These are phyloP conservation scores for Drosophila pectinifera DNA, from an alignment of 1,140 invertebrate species.

Conservation along the genomic window DNA sequence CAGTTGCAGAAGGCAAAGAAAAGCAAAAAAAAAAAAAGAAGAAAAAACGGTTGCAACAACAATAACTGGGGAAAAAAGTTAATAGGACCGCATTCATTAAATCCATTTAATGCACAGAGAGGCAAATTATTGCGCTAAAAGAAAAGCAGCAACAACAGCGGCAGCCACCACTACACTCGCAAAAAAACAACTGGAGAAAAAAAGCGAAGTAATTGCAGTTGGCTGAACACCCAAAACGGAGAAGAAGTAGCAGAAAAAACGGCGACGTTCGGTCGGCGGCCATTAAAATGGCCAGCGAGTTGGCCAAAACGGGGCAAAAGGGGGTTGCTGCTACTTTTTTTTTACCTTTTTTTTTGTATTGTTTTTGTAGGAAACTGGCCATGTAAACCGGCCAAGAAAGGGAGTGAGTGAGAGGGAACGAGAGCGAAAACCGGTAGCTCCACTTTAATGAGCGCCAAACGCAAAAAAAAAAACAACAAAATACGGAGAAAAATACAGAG, in stretches of 20 bases:
- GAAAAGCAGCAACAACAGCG: conserved; percentile 40
- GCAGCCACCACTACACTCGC: conserved; percentile 28
- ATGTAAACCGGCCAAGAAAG: conserved; percentile 59
- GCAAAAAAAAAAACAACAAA: conserved; percentile 39
- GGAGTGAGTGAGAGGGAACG: conserved; percentile 11
- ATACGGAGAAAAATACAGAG: conserved; percentile 3
- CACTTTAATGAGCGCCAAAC: conserved; percentile 68
- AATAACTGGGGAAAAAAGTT: conserved; percentile 68
- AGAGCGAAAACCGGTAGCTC: conserved; percentile 65
- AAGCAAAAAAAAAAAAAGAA: conserved; percentile 15
- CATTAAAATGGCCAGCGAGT: conserved; percentile 81
- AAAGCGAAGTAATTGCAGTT: conserved; percentile 75
- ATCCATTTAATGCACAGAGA: conserved; percentile 84
- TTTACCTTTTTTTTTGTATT: neutral
- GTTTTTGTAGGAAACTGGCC: conserved; percentile 42
- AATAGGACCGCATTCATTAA: conserved; percentile 85
- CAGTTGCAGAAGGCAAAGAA: conserved; percentile 41
- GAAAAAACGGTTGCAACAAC: conserved; percentile 28
- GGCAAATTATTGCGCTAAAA: conserved; percentile 82
- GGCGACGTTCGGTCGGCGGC: conserved; percentile 61
- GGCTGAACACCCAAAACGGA: conserved; percentile 63
- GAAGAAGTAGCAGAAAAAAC: conserved; percentile 27
- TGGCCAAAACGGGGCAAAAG: conserved; percentile 42
- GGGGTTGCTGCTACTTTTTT: neutral
- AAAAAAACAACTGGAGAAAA: conserved; percentile 39